Conservation (phyloP, 1,140 invertebrate species). For the Plectrocnemia conspersa region DNA sequence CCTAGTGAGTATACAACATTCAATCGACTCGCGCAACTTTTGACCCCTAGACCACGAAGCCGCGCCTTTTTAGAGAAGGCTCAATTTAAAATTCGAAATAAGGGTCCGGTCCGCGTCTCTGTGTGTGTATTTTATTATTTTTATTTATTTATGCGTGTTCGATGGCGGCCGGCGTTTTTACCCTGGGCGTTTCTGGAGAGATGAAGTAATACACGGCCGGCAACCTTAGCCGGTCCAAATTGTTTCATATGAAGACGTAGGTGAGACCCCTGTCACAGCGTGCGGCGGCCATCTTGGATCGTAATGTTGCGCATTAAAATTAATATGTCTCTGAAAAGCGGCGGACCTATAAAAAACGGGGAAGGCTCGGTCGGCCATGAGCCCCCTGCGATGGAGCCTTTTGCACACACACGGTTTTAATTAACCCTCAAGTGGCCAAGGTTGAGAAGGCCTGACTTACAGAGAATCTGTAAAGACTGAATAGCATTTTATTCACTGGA, state of each 20-base stretch:
- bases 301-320: slow-evolving; percentile 10
- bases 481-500: too few species aligned
- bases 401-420: too few species aligned
- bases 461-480: too few species aligned
- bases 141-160: background rate
- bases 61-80: background rate
- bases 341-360: too few species aligned
- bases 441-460: too few species aligned
- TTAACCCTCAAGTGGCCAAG: too few species aligned
- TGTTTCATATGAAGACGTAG: slow-evolving; percentile 25
- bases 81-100: slow-evolving; percentile 5
- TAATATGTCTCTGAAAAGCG: slow-evolving; percentile 5
- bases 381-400: too few species aligned
- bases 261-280: slow-evolving; percentile 17
- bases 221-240: slow-evolving; percentile 12
- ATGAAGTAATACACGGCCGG: slow-evolving; percentile 16
- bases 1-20: too few species aligned
- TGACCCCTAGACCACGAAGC: background rate
- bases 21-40: too few species aligned
- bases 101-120: slow-evolving; percentile 3
- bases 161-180: background rate
- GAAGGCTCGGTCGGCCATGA: too few species aligned
- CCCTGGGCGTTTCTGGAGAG: slow-evolving; percentile 9
- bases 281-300: slow-evolving; percentile 21
- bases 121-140: slow-evolving; percentile 1